phyloP scores from a whole-genome alignment of 2,113 vertebrate genomes.

The Crotophaga sulcirostris region DNA sequence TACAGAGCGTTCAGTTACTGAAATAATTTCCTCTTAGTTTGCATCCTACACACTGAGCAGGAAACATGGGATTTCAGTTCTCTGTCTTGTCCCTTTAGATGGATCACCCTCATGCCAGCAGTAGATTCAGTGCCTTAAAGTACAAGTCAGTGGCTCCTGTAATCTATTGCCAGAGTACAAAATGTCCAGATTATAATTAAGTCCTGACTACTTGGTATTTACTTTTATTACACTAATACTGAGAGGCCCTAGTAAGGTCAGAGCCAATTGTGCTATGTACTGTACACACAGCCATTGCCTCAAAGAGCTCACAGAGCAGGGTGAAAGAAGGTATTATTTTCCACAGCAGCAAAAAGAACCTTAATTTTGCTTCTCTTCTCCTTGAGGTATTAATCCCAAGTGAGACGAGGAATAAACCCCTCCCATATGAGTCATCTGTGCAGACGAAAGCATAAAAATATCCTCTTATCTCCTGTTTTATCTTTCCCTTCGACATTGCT shows the following conservation, averaged over 20 bases:
- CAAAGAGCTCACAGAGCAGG: not conserved
- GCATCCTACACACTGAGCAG: not conserved
- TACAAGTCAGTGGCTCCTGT: not conserved
- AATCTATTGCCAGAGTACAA: not conserved
- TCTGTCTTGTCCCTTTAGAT: not conserved
- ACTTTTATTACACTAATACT: not conserved
- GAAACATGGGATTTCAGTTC: not conserved
- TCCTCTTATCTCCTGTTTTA: constrained; percentile 22
- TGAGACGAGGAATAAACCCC: constrained; percentile 5
- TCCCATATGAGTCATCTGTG: not conserved
- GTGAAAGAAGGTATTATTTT: not conserved
- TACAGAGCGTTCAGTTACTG: not conserved
- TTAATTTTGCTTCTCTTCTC: not conserved
- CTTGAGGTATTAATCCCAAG: not conserved
- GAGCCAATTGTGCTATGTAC: not conserved
- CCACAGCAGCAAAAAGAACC: not conserved
- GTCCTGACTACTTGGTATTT: not conserved
- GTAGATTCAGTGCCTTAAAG: not conserved
- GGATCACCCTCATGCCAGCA: not conserved
- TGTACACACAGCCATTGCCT: not conserved
- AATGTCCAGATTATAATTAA: constrained; percentile 36
- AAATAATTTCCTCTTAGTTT: constrained; percentile 8
- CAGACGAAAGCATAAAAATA: not conserved
- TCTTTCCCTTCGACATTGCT: not conserved
- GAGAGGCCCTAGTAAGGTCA: not conserved